Conservation (phyloP, 2,888 invertebrate genomes). For the Eupeodes luniger region DNA sequence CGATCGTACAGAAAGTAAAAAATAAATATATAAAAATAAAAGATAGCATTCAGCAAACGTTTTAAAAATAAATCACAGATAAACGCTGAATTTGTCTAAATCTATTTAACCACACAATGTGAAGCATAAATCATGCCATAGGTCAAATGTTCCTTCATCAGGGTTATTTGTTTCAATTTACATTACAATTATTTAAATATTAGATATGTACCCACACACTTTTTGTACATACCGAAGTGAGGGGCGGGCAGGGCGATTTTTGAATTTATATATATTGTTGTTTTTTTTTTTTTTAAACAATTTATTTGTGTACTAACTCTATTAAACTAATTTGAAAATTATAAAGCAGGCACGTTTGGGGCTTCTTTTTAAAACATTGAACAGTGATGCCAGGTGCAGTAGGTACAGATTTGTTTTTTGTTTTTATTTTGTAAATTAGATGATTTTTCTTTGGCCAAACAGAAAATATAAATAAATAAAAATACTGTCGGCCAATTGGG, state of each 20-base stretch:
- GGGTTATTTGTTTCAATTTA: slow-evolving; percentile 52
- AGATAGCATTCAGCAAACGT: slow-evolving; percentile 48
- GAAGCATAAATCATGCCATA: slow-evolving; percentile 71
- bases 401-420: not conserved
- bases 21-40: not conserved
- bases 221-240: not conserved
- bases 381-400: slow-evolving; percentile 54
- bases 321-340: slow-evolving; percentile 32
- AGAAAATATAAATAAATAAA: slow-evolving; percentile 38
- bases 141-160: slow-evolving; percentile 56
- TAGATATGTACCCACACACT: not conserved
- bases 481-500: slow-evolving; percentile 59
- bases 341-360: slow-evolving; percentile 1
- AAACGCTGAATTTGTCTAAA: slow-evolving; percentile 73
- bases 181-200: not conserved
- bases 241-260: not conserved
- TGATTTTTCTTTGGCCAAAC: slow-evolving; percentile 53
- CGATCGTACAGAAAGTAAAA: not conserved
- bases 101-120: slow-evolving; percentile 54
- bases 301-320: slow-evolving; percentile 40
- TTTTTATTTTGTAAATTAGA: slow-evolving; percentile 28
- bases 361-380: slow-evolving; percentile 19
- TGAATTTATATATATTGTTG: not conserved
- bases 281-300: slow-evolving; percentile 4
- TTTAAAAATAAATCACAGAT: slow-evolving; percentile 68